A percentile compares a stretch with the other conserved stretches of the same genome.
phyloP scores from a whole-genome alignment of 2,113 vertebrate genomes.

The Lagopus leucura region DNA sequence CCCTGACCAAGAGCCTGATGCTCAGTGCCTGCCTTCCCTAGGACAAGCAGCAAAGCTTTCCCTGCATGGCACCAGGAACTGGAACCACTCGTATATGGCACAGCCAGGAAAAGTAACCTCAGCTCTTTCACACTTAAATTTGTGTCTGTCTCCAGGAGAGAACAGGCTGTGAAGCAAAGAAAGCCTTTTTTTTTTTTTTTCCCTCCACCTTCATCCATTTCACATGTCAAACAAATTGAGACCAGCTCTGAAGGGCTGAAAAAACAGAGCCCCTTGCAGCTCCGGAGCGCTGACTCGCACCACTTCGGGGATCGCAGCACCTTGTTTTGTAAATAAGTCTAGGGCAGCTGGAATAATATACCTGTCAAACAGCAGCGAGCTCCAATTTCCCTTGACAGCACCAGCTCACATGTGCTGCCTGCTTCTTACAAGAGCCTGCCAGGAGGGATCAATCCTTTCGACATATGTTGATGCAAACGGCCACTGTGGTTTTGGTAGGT shows the following conservation, averaged over 20 bases:
- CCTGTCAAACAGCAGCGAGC: slow-evolving; percentile 69
- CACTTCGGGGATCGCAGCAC: neutral
- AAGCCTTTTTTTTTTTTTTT: neutral
- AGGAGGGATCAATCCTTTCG: slow-evolving; percentile 29
- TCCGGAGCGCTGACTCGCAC: neutral
- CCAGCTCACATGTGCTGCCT: neutral
- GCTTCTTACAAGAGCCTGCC: slow-evolving; percentile 7
- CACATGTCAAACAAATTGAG: neutral
- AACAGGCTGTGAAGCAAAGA: neutral
- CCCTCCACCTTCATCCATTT: neutral
- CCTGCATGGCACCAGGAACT: neutral
- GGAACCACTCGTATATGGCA: too few species aligned
- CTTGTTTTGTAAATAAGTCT: slow-evolving; percentile 70
- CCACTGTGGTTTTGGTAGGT: fast-evolving
- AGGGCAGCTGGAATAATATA: slow-evolving; percentile 74
- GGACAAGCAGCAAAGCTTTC: neutral
- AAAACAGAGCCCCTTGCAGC: neutral
- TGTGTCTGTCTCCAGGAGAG: neutral
- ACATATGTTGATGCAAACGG: neutral
- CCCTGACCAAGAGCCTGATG: too few species aligned
- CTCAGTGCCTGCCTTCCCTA: neutral
- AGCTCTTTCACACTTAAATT: neutral
- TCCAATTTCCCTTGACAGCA: slow-evolving; percentile 68
- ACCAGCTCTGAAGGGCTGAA: neutral
- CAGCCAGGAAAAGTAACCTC: neutral